phyloP scores from a whole-genome alignment of 37 sponge, comb jelly and placozoan species.

The Dysidea cf. avara region DNA sequence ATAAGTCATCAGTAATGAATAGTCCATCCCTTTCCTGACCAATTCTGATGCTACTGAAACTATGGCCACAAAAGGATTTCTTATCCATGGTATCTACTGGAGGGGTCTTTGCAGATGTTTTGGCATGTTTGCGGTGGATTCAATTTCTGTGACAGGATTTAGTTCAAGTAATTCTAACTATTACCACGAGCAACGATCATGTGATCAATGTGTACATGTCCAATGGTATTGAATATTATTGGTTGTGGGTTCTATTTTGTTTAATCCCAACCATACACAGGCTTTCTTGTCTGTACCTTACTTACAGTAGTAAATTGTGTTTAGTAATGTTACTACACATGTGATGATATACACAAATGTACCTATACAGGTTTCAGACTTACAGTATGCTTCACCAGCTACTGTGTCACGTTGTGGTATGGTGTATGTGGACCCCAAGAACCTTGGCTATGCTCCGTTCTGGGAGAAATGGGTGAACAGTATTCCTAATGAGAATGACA shows the following conservation, averaged over 20 bases:
- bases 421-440: conserved; percentile 99
- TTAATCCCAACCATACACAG: neutral
- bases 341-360: neutral
- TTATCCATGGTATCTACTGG: too few species aligned
- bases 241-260: neutral
- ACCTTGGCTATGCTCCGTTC: conserved; percentile 92
- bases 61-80: too few species aligned
- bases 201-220: conserved; percentile 3
- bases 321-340: too few species aligned
- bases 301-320: neutral
- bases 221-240: neutral
- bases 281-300: neutral
- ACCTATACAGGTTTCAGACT: conserved; percentile 74
- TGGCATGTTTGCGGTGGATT: too few species aligned
- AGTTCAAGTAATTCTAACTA: too few species aligned
- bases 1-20: too few species aligned
- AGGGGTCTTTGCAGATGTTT: too few species aligned
- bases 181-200: too few species aligned
- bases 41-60: too few species aligned
- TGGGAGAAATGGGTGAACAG: conserved; percentile 88
- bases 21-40: too few species aligned
- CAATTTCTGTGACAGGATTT: too few species aligned
- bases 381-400: conserved; percentile 99
- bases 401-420: conserved; percentile 99
- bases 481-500: conserved; percentile 63